phyloP scores from a whole-genome alignment of 2,797 vertebrate genomes.

The Spinus pinus region DNA sequence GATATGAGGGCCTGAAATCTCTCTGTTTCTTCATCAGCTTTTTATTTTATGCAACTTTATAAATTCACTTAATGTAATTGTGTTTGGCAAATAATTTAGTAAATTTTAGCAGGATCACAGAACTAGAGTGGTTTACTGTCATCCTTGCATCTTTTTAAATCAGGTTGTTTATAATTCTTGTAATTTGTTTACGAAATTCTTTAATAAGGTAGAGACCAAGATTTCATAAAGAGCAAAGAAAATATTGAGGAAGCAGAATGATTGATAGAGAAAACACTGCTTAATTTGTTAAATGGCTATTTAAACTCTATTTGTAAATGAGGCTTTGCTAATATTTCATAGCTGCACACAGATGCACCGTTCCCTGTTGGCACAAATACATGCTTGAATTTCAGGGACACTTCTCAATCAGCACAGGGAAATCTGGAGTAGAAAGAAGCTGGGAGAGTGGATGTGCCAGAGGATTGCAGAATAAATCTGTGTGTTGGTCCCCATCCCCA shows the following conservation, averaged over 20 bases:
- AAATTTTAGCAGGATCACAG: background rate
- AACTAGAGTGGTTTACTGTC: background rate
- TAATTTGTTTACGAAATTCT: background rate
- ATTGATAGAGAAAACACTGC: background rate
- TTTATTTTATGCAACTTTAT: background rate
- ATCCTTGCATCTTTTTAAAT: background rate
- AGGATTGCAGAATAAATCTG: background rate
- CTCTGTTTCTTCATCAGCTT: background rate
- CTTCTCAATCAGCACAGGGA: background rate
- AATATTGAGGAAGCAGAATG: background rate
- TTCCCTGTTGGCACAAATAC: rapidly evolving
- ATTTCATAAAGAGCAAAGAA: background rate
- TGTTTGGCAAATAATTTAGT: background rate
- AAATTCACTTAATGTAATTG: background rate
- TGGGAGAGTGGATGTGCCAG: background rate
- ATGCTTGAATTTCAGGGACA: background rate
- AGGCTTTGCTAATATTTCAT: background rate
- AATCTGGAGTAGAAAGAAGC: background rate
- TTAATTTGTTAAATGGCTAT: background rate
- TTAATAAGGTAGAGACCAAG: background rate
- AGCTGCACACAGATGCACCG: background rate
- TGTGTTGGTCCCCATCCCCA: rapidly evolving
- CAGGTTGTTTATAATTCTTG: background rate
- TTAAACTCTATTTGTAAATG: background rate
- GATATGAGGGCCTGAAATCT: background rate